phyloP scores from a whole-genome alignment of 2,797 vertebrate genomes.

The Rhincodon typus region DNA sequence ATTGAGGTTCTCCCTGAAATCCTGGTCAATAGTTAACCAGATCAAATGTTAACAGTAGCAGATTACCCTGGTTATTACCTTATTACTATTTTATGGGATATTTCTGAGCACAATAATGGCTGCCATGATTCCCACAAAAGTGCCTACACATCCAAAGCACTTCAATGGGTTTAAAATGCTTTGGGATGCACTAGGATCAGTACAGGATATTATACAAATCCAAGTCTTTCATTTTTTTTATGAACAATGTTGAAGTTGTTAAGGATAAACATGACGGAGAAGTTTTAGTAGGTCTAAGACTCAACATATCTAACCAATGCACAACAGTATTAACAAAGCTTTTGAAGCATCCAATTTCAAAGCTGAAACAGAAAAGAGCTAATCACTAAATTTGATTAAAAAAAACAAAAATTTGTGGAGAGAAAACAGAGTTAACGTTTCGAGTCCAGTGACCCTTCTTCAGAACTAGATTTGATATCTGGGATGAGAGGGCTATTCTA shows the following conservation, averaged over 20 bases:
- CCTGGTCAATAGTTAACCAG: background rate
- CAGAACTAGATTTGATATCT: no score
- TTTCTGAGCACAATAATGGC: background rate
- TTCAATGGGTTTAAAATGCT: background rate
- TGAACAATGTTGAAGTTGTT: no score
- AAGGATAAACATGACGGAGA: no score
- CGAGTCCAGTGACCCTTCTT: no score
- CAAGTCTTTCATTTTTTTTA: background rate
- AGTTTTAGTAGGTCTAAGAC: no score
- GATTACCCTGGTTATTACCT: background rate
- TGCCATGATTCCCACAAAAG: background rate
- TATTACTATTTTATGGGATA: background rate
- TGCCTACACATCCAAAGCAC: background rate
- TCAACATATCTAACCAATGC: background rate
- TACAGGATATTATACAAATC: background rate
- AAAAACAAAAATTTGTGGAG: no score
- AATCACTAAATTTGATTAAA: no score
- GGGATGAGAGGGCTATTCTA: no score
- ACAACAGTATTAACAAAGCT: background rate
- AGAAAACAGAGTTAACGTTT: no score
- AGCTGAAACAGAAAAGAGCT: no score
- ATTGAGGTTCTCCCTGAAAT: no score
- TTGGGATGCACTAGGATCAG: background rate
- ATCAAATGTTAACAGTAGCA: background rate
- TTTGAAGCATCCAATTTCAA: background rate